Evolutionary conservation across 2,888 invertebrate species (phyloP).

Genomic region (Exocentrus adspersus): DNA sequence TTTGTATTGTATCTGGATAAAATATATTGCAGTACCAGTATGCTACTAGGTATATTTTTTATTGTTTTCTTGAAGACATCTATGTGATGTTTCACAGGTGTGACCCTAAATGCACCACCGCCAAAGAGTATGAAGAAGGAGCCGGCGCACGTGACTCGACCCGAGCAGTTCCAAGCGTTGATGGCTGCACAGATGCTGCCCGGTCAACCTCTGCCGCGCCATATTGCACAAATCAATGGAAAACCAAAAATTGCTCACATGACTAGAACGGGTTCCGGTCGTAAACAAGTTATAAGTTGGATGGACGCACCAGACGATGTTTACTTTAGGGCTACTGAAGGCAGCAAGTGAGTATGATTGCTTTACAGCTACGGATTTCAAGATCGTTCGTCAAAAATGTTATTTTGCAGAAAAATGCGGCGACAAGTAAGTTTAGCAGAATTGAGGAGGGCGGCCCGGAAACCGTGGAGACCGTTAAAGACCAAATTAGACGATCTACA

Average conservation of each 20-base stretch:
- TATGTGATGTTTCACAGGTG: slow-evolving; percentile 47
- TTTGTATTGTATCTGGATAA: slow-evolving; percentile 22
- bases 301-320: slow-evolving; percentile 98
- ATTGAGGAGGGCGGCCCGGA: slow-evolving; percentile 84
- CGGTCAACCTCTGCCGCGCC: slow-evolving; percentile 73
- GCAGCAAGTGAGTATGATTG: slow-evolving; percentile 79
- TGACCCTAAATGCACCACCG: slow-evolving; percentile 67
- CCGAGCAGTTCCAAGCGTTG: slow-evolving; percentile 77
- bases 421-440: slow-evolving; percentile 83
- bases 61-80: too few relatives aligned
- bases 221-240: slow-evolving; percentile 80
- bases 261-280: slow-evolving; percentile 77
- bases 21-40: too few relatives aligned
- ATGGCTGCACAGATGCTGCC: slow-evolving; percentile 72
- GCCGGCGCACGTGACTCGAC: slow-evolving; percentile 74
- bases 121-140: slow-evolving; percentile 86
- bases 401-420: slow-evolving; percentile 77
- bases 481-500: slow-evolving; percentile 67
- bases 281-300: slow-evolving; percentile 96
- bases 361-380: too few relatives aligned
- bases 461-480: slow-evolving; percentile 79
- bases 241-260: slow-evolving; percentile 85
- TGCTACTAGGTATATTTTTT: too few relatives aligned
- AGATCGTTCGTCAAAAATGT: too few relatives aligned
- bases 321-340: slow-evolving; percentile 91